phyloP scores from a whole-genome alignment of 2,888 invertebrate genomes.

The Pogonocherus hispidulus region DNA sequence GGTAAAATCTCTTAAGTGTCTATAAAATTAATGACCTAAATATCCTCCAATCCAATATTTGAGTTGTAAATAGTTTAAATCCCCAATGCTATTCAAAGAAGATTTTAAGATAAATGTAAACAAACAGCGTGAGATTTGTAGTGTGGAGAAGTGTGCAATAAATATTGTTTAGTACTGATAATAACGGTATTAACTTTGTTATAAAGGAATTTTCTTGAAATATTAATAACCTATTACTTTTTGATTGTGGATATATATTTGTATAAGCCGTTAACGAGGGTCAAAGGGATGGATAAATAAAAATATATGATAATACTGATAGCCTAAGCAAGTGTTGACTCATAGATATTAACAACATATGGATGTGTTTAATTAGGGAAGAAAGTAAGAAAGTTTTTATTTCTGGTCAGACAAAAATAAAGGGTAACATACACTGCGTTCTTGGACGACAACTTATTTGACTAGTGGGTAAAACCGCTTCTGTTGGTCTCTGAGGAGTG shows the following conservation, averaged over 20 bases:
- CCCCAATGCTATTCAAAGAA: conserved; percentile 11
- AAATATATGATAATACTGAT: no score
- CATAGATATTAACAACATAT: no score
- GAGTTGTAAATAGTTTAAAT: conserved; percentile 24
- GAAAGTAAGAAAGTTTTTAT: no score
- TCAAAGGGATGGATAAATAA: not conserved
- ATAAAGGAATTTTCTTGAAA: not conserved
- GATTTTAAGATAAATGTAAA: conserved; percentile 27
- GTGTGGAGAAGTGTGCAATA: conserved; percentile 26
- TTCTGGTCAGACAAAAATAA: no score
- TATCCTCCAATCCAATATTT: not conserved
- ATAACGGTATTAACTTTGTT: conserved; percentile 4
- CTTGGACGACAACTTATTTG: no score
- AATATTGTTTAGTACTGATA: not conserved
- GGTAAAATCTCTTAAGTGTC: not conserved
- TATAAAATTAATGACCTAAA: not conserved
- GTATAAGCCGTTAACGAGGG: not conserved
- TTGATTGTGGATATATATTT: not conserved
- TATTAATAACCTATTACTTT: conserved; percentile 11
- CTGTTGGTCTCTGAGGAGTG: no score
- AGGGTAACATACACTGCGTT: no score
- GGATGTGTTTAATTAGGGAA: no score
- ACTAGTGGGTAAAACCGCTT: no score
- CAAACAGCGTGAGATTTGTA: conserved; percentile 20
- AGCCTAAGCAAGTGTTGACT: no score